Conservation (phyloP, 2,113 vertebrate genomes). For the Tapirus terrestris region DNA sequence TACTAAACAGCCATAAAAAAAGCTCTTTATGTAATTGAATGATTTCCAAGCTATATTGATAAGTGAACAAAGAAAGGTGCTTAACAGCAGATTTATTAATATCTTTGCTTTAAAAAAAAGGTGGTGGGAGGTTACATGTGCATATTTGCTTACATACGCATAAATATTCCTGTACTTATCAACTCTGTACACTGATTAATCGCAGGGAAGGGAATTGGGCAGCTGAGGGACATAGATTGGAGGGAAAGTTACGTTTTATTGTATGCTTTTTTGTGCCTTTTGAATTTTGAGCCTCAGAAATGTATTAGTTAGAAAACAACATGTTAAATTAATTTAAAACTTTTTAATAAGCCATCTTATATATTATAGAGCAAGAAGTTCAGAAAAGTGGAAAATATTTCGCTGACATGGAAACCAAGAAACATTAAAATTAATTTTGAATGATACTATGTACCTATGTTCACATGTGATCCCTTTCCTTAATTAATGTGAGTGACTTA, state of each 20-base stretch:
- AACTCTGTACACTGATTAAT: background rate
- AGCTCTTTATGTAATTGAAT: background rate
- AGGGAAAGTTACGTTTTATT: background rate
- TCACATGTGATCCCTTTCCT: background rate
- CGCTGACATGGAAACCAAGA: background rate
- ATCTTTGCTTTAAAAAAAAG: background rate
- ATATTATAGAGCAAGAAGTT: background rate
- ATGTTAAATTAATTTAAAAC: background rate
- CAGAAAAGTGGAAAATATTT: background rate
- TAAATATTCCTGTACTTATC: background rate
- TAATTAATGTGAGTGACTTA: background rate
- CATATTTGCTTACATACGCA: background rate
- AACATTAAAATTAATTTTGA: background rate
- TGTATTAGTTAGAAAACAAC: background rate
- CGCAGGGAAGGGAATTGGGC: background rate
- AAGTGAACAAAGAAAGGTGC: background rate
- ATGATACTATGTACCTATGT: background rate
- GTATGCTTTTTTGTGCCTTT: background rate
- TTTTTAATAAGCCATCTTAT: background rate
- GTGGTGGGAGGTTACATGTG: background rate
- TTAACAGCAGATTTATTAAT: background rate
- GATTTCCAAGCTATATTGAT: background rate
- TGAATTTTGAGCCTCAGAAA: slow-evolving; percentile 19
- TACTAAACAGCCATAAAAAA: background rate
- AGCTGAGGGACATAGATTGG: background rate